Percentiles rank a stretch among this genome's conserved stretches.
These are phyloP conservation scores for Dendrolimus pini DNA, from an alignment of 2,888 invertebrate genomes.

Conservation along the genomic window DNA sequence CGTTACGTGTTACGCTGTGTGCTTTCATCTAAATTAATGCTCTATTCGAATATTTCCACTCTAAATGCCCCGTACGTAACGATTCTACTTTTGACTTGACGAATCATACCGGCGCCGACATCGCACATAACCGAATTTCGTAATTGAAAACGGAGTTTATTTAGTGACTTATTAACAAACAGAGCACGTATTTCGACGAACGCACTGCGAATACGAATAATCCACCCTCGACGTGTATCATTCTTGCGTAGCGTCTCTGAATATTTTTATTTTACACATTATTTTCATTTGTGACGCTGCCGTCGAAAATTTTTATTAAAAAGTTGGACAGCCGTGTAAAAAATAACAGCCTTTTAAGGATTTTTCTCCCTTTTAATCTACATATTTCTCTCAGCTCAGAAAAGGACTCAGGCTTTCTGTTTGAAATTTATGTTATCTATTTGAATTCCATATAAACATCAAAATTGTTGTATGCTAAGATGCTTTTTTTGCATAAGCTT, in stretches of 20 bases:
- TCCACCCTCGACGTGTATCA: conserved; percentile 41
- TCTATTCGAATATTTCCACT: conserved; percentile 32
- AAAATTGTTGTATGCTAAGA: too few species aligned
- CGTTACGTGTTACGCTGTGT: conserved; percentile 40
- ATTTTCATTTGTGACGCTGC: conserved; percentile 30
- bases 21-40: conserved; percentile 44
- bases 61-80: conserved; percentile 20
- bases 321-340: conserved; percentile 9
- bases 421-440: too few species aligned
- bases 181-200: conserved; percentile 48
- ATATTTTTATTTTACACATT: conserved; percentile 15
- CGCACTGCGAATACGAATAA: conserved; percentile 60
- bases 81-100: conserved; percentile 29
- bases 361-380: conserved; percentile 1
- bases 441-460: too few species aligned
- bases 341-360: neutral
- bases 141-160: conserved; percentile 64
- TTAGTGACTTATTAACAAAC: conserved; percentile 53
- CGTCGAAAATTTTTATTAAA: conserved; percentile 23
- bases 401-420: neutral
- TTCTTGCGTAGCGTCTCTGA: conserved; percentile 29
- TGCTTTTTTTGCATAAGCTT: too few species aligned
- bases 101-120: conserved; percentile 27
- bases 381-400: neutral
- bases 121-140: conserved; percentile 36